These are phyloP conservation scores for Chloropsis cyanopogon DNA, from an alignment of 2,113 vertebrate genomes.

Conservation along the genomic window DNA sequence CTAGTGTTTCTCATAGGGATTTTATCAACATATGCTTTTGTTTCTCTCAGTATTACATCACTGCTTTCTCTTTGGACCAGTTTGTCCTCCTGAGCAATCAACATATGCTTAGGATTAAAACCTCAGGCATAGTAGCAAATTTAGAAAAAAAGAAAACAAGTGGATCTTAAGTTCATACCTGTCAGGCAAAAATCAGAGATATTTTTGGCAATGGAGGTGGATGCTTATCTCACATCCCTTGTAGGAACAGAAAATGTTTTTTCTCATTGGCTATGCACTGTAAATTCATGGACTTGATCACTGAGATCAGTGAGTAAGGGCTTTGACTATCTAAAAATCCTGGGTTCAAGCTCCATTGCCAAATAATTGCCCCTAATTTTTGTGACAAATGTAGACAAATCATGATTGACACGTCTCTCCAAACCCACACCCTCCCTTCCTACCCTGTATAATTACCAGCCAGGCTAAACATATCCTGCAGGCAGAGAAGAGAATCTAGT, in stretches of 20 bases:
- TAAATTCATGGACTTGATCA: neutral
- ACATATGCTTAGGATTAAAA: neutral
- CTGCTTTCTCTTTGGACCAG: neutral
- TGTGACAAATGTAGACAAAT: neutral
- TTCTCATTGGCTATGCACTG: neutral
- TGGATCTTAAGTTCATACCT: neutral
- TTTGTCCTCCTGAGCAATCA: neutral
- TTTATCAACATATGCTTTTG: neutral
- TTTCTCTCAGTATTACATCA: neutral
- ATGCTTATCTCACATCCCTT: neutral
- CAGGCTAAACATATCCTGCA: neutral
- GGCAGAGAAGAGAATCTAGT: neutral
- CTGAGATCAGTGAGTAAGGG: neutral
- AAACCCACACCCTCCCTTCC: neutral
- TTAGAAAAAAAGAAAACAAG: neutral
- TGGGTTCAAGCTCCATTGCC: neutral
- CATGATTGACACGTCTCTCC: neutral
- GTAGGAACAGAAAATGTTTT: neutral
- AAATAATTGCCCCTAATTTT: neutral
- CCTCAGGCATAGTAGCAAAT: neutral
- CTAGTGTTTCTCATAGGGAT: neutral
- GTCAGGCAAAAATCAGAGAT: neutral
- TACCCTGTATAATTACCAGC: neutral
- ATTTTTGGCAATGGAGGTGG: neutral
- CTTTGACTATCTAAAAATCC: neutral